phyloP scores from a whole-genome alignment of 2,797 vertebrate species.

The Cheirogaleus major region DNA sequence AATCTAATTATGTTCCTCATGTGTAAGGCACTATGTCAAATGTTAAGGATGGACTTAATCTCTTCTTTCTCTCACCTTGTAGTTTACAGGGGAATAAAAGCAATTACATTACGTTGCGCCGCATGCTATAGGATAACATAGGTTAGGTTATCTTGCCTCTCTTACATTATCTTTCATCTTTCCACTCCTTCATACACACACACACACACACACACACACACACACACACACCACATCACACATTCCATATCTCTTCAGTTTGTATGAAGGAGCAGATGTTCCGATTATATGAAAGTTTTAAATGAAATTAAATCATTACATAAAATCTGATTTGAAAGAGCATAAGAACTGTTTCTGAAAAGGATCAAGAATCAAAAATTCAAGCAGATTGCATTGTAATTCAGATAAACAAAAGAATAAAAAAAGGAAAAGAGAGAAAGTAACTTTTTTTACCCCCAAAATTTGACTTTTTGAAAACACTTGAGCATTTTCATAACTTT shows the following conservation, averaged over 20 bases:
- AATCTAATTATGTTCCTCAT: not conserved
- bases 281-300: conserved; percentile 27
- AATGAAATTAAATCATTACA: conserved; percentile 47
- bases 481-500: conserved; percentile 37
- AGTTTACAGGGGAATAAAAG: not conserved
- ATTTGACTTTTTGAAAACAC: not conserved
- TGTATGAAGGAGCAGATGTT: conserved; percentile 22
- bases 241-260: not conserved
- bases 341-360: not conserved
- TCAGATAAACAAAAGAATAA: not conserved
- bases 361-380: conserved; percentile 1
- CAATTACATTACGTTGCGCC: not conserved
- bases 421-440: not conserved
- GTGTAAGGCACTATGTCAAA: not conserved
- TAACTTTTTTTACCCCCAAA: not conserved
- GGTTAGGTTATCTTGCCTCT: not conserved
- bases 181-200: fast-evolving
- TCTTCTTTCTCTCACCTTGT: not conserved
- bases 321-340: conserved; percentile 46
- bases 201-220: not conserved
- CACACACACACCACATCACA: not conserved
- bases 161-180: not conserved
- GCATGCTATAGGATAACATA: not conserved
- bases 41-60: not conserved
- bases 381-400: not conserved